These are phyloP conservation scores for Aegypius monachus DNA, from an alignment of 2,113 vertebrate species.

Conservation along the genomic window DNA sequence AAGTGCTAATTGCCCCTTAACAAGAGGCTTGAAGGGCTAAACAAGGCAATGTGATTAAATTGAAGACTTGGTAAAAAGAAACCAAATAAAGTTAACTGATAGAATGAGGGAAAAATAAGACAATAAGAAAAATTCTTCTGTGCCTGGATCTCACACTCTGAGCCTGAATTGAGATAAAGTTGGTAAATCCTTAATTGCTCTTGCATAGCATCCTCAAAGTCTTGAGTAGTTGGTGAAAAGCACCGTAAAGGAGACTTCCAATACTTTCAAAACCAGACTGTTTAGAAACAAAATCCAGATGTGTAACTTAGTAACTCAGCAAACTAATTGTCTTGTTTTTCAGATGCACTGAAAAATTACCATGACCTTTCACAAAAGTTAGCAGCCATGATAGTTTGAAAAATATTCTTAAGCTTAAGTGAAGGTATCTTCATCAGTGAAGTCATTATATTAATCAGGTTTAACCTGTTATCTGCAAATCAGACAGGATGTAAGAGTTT, in stretches of 20 bases:
- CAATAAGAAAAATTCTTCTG: not conserved
- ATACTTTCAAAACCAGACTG: not conserved
- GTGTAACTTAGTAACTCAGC: not conserved
- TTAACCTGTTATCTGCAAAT: not conserved
- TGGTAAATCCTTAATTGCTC: not conserved
- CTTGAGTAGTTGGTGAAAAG: not conserved
- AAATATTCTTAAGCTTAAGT: not conserved
- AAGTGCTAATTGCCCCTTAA: not conserved
- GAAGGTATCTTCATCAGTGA: not conserved
- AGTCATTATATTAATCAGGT: not conserved
- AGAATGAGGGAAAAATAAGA: not conserved
- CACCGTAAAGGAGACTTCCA: not conserved
- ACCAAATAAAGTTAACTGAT: not conserved
- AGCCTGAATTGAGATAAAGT: not conserved
- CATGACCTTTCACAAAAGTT: not conserved
- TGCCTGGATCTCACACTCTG: not conserved
- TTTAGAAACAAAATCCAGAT: not conserved
- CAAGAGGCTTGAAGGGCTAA: not conserved
- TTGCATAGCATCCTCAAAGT: not conserved
- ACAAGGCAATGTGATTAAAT: not conserved
- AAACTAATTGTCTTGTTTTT: not conserved
- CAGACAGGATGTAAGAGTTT: not conserved
- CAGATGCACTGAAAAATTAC: not conserved
- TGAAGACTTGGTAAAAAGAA: not conserved
- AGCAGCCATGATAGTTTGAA: not conserved